Evolutionary conservation across 1,140 invertebrate species (phyloP).

Genomic region (Odontomachus brunneus): DNA sequence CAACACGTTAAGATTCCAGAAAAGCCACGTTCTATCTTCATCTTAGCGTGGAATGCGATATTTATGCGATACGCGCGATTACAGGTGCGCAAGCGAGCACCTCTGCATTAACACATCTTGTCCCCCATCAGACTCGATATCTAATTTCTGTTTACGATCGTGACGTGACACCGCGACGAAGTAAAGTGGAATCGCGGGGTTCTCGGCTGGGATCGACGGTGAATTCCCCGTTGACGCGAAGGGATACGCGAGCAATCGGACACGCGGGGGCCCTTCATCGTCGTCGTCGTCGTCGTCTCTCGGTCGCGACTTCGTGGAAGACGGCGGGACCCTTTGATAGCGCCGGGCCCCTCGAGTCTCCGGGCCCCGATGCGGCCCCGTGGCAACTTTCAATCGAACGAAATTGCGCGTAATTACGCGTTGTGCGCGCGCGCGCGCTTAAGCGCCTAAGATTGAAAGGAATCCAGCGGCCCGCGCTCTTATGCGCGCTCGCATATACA

Average conservation of each 20-base stretch:
- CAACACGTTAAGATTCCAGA: not conserved
- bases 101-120: no score
- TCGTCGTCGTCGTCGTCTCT: no score
- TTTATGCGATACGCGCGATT: not conserved
- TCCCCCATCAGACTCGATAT: no score
- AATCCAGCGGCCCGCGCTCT: slow-evolving; percentile 62
- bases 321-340: slow-evolving; percentile 69
- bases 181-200: not conserved
- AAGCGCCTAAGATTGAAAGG: slow-evolving; percentile 76
- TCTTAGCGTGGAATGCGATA: not conserved
- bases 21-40: not conserved
- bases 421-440: slow-evolving; percentile 71
- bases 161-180: not conserved
- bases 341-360: slow-evolving; percentile 16
- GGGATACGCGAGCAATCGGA: slow-evolving; percentile 45
- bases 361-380: slow-evolving; percentile 24
- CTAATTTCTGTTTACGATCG: slow-evolving; percentile 34
- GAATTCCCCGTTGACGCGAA: slow-evolving; percentile 50
- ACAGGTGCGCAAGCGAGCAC: not conserved
- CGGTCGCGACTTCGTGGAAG: slow-evolving; percentile 58
- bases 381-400: slow-evolving; percentile 74
- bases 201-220: not conserved
- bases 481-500: not conserved
- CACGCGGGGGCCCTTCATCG: not conserved
- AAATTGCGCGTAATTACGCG: slow-evolving; percentile 79